Percentiles rank a stretch among this genome's conserved stretches.
phyloP scores from a whole-genome alignment of 2,888 invertebrate genomes.

The Drosophila fulvimacula region DNA sequence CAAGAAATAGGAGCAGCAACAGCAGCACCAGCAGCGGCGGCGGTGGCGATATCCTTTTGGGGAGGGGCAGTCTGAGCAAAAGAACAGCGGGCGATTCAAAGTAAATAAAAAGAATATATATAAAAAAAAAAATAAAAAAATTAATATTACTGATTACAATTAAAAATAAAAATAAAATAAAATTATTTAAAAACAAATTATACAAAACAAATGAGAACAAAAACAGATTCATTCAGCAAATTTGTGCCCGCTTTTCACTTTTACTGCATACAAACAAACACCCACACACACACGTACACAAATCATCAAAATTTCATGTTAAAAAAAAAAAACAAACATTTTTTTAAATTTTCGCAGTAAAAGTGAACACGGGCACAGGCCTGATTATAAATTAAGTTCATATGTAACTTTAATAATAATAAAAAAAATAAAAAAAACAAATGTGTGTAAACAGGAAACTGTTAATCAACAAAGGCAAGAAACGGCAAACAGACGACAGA shows the following conservation, averaged over 20 bases:
- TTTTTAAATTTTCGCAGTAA: conserved; percentile 39
- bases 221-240: conserved; percentile 59
- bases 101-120: conserved; percentile 44
- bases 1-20: conserved; percentile 28
- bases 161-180: conserved; percentile 52
- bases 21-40: conserved; percentile 20
- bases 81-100: conserved; percentile 60
- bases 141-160: conserved; percentile 80
- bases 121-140: conserved; percentile 47
- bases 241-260: conserved; percentile 53
- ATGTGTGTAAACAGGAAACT: conserved; percentile 47
- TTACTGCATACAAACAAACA: conserved; percentile 20
- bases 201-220: conserved; percentile 49
- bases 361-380: conserved; percentile 49
- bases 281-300: neutral
- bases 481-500: conserved; percentile 31
- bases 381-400: conserved; percentile 75
- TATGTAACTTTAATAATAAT: conserved; percentile 79
- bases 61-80: conserved; percentile 22
- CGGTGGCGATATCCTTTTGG: conserved; percentile 2
- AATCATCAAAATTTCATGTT: conserved; percentile 46
- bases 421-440: conserved; percentile 45
- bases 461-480: conserved; percentile 8
- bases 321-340: conserved; percentile 14
- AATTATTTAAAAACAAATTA: conserved; percentile 67